Base-by-base conservation (phyloP, 2,113 vertebrate species). In the Ciconia maguari region DNA sequence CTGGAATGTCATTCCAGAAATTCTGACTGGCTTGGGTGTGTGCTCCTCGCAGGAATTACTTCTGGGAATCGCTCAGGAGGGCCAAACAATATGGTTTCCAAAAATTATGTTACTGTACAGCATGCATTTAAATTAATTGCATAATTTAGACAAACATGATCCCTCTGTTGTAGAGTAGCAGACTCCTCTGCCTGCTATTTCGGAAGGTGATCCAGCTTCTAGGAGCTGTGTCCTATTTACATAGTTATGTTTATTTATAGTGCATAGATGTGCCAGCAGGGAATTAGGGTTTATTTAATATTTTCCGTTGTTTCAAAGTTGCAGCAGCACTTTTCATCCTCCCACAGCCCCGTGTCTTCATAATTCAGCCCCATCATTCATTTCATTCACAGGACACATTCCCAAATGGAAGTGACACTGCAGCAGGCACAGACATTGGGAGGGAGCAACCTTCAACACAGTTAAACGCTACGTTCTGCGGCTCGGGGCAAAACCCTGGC, bases 11-110 rank as follows among this genome's bases (percentile, higher is more conserved):
- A 95, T 96, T 97, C 93, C 96, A 97, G 93, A 96, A 94, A 80
- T 97, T 96, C 94, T 95, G 89, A 95, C 70, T 97, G 93, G 38
- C 89, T 96, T 96, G 97, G 96, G 96, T 83, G 96, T 97, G 95
- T 95, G 93, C 89, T 93, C 13, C 74, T 90, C 0, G 0, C 81
- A 87, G 95, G 94, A 91, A 83, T 90, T 91, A 87, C 87, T 94
- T 83, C 97, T 96, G 97, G 95, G 96, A 96, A 96, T 94, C 12
- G 2, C 71, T 95, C 78, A 70, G 75, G 76, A 94, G 70, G 87
- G 54, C 65, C 78, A 69, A 66, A 91, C 18, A 89, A 19, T 55
- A 71, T 42, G 52, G 41, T 65, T 79, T 95, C 77, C 41, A 79
- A 85, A 87, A 94, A 26, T 60, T 14, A 24, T 76, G 72, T 57